A percentile compares a stretch with the other conserved stretches of the same genome.
Evolutionary conservation across 2,797 vertebrate genomes (phyloP).

Genomic region (Spheniscus humboldti): DNA sequence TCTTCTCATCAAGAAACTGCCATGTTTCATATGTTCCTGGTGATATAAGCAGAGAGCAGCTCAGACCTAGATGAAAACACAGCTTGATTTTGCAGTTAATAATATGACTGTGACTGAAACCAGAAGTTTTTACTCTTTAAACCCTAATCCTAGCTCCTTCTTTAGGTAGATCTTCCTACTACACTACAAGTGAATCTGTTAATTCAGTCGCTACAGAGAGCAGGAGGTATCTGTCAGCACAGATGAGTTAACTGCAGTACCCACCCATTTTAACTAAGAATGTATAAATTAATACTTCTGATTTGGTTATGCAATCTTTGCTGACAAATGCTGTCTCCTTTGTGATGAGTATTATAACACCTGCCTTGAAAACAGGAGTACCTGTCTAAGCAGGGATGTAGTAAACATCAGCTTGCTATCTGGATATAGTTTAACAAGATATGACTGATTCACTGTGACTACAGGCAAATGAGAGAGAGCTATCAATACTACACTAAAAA

Average conservation of each 20-base stretch:
- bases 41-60: neutral
- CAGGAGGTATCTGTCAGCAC: neutral
- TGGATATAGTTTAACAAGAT: neutral
- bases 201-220: neutral
- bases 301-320: neutral
- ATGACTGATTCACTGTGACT: neutral
- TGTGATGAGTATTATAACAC: neutral
- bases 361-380: neutral
- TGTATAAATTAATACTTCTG: neutral
- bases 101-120: neutral
- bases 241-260: neutral
- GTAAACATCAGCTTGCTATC: neutral
- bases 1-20: neutral
- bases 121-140: neutral
- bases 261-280: neutral
- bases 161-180: neutral
- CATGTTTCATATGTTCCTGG: neutral
- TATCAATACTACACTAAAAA: neutral
- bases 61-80: neutral
- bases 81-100: conserved; percentile 15
- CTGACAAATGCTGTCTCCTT: neutral
- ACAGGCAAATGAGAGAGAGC: neutral
- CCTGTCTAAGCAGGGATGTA: neutral
- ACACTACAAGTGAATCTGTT: neutral
- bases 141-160: neutral